Evolutionary conservation across 2,113 vertebrate genomes (phyloP).

Genomic region (Amblyornis subalaris): DNA sequence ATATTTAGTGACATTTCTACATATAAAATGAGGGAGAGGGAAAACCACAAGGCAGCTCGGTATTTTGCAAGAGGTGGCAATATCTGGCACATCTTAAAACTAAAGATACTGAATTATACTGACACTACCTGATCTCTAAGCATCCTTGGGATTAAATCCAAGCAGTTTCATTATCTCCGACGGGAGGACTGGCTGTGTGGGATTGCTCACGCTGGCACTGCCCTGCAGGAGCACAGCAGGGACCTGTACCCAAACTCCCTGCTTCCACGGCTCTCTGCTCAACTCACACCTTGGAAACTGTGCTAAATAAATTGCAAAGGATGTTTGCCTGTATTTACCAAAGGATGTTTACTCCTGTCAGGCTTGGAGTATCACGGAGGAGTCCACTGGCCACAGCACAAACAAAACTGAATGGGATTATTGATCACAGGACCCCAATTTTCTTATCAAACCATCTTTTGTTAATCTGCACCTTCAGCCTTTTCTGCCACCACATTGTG

Average conservation of each 20-base stretch:
- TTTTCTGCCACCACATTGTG: conserved; percentile 4
- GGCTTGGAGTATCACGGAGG: neutral
- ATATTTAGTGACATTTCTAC: neutral
- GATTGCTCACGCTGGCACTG: neutral
- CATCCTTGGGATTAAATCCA: conserved; percentile 13
- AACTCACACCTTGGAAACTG: neutral
- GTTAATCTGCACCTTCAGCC: conserved; percentile 37
- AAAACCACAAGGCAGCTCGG: neutral
- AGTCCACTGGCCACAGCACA: conserved; percentile 20
- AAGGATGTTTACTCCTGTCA: neutral
- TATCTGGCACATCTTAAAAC: neutral
- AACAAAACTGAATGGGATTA: neutral
- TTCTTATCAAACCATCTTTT: conserved; percentile 31
- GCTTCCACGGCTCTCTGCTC: conserved; percentile 7
- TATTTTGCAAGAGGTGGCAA: neutral
- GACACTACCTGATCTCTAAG: conserved; percentile 26
- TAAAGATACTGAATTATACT: neutral
- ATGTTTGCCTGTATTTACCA: neutral
- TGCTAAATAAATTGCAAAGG: conserved; percentile 26
- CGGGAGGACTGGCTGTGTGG: neutral
- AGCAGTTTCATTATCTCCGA: conserved; percentile 20
- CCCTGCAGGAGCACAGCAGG: conserved; percentile 34
- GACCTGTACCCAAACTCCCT: conserved; percentile 22
- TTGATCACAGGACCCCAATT: conserved; percentile 20
- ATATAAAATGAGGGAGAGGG: neutral